These are phyloP conservation scores for Oxyura jamaicensis DNA, from an alignment of 2,113 vertebrate species.

Conservation along the genomic window DNA sequence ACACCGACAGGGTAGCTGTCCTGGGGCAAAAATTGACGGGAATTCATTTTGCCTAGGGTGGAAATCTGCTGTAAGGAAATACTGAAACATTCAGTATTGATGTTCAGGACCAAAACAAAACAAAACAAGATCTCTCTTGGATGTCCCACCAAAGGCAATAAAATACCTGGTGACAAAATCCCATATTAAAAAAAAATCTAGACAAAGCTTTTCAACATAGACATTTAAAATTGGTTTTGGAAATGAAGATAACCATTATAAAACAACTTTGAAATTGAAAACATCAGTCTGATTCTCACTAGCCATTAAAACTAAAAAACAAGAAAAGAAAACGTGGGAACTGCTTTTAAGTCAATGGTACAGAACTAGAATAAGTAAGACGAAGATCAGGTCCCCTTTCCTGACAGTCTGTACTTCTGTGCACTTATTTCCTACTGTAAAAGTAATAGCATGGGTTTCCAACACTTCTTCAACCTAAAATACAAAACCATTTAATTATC, in stretches of 20 bases:
- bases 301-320: neutral
- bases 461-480: neutral
- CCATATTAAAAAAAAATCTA: neutral
- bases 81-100: neutral
- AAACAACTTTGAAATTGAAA: neutral
- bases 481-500: neutral
- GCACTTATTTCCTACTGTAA: neutral
- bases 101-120: neutral
- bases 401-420: neutral
- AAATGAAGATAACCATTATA: neutral
- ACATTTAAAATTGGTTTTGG: neutral
- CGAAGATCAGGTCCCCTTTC: neutral
- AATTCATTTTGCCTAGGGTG: neutral
- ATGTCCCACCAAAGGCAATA: rapidly evolving
- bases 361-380: neutral
- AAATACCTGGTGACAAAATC: neutral
- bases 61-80: neutral
- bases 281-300: neutral
- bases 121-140: too few species aligned
- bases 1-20: neutral
- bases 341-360: neutral
- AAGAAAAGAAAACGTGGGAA: neutral
- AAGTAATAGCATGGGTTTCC: neutral
- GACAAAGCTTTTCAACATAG: neutral
- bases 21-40: neutral